Evolutionary conservation across 2,797 vertebrate species (phyloP), one percentile per base, ranked within the genome.

Genomic region (Numenius phaeopus): DNA sequence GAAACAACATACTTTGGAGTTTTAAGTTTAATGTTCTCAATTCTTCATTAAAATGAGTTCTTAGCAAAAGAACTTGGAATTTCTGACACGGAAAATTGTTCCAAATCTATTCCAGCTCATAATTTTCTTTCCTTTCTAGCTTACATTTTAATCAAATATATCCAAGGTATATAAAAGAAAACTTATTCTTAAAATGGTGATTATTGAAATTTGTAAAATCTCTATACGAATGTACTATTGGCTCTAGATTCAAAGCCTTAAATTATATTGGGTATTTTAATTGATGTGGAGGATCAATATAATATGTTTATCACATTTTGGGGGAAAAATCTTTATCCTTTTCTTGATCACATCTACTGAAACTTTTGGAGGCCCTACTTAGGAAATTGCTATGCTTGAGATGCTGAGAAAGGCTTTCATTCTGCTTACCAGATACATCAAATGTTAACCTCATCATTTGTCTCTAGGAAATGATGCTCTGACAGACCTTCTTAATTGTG

Each of bases 281-380:
- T 30, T 46, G 26, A 78, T 79, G 23, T 34, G 89, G 70, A 82
- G 1, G 11, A 49, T 91, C 17, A 50, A 27, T 26, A 18, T 6
- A 37, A 29, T 9, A 44, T 5, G 2, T 84, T 64, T 67, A 66
- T 82, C 11, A 17, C 14, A 64, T 55, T 55, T 54, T 1, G 0
- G 1, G 11, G 14, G 8, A 5, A 18, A 37, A 52, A 52, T 0
- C 5, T 18, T 46, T 2, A 24, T 50, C 18, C 13, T 77, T 47
- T 88, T 65, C 39, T 54, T 57, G 6, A 30, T 49, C 13, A 26
- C 13, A 27, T 37, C 55, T 67, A 10, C 34, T 29, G 44, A 67
- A 77, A 78, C 49, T 44, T 57, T 66, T 39, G 32, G 67, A 59
- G 29, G 39, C 5, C 15, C 11, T 62, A 7, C 32, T 10, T 64